Evolutionary conservation across 2,113 vertebrate species (phyloP).

Genomic region (Caracal caracal): DNA sequence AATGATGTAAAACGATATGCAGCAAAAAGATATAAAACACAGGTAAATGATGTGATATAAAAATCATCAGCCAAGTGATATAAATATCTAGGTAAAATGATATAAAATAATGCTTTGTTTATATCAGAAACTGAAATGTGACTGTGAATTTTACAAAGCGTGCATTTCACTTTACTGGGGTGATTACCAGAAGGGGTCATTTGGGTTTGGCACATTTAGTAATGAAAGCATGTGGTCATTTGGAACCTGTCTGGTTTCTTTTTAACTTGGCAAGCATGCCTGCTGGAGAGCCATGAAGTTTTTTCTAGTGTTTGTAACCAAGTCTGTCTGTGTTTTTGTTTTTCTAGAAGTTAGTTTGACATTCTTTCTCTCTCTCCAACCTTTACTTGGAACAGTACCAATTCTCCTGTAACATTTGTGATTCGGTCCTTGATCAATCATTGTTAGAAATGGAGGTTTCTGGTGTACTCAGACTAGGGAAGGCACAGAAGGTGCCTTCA

Average conservation of each 20-base stretch:
- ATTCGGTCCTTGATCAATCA: not conserved
- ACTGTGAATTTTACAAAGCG: not conserved
- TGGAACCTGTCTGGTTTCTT: conserved; percentile 43
- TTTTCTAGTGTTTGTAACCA: not conserved
- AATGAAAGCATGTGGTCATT: not conserved
- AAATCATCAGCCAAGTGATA: not conserved
- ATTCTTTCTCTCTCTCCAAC: not conserved
- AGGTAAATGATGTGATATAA: not conserved
- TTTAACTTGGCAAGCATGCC: conserved; percentile 12
- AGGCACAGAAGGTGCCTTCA: not conserved
- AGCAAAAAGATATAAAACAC: not conserved
- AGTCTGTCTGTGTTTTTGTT: conserved; percentile 25
- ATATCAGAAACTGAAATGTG: not conserved
- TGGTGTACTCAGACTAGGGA: not conserved
- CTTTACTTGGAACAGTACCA: not conserved
- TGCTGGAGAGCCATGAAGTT: not conserved
- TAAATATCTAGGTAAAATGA: not conserved
- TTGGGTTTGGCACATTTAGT: not conserved
- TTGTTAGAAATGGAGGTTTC: not conserved
- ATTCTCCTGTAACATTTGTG: not conserved
- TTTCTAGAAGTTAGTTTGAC: not conserved
- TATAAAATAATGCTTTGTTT: not conserved
- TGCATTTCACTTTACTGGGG: not conserved
- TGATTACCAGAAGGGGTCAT: not conserved
- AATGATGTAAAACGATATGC: not conserved